A percentile compares a stretch with the other conserved stretches of the same genome.
These are phyloP conservation scores for Platerodrilus igneus DNA, from an alignment of 2,888 invertebrate species.

Conservation along the genomic window DNA sequence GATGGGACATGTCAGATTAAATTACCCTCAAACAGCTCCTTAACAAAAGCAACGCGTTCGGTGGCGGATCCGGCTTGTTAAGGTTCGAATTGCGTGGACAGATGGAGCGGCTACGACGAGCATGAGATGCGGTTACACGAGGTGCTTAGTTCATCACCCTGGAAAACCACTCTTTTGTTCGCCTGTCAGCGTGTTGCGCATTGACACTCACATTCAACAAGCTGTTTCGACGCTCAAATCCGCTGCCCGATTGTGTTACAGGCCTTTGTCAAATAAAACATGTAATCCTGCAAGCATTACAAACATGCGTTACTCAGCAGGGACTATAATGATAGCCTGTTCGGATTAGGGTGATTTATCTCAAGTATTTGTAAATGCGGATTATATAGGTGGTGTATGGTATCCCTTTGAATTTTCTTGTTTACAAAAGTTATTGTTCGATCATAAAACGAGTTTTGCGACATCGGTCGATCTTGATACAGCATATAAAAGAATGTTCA, in stretches of 20 bases:
- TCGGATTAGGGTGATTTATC: constrained; percentile 45
- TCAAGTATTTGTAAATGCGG: constrained; percentile 46
- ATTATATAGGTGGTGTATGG: constrained; percentile 34
- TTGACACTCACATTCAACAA: constrained; percentile 45
- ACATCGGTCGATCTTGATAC: no score
- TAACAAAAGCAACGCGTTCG: constrained; percentile 32
- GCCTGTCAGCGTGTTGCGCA: constrained; percentile 45
- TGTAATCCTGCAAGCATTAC: constrained; percentile 46
- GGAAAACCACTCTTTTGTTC: constrained; percentile 48
- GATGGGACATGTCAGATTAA: constrained; percentile 28
- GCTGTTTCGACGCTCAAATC: constrained; percentile 37
- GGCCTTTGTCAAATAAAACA: constrained; percentile 41
- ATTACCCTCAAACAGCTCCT: constrained; percentile 25
- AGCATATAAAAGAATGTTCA: no score
- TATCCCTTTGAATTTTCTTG: constrained; percentile 34
- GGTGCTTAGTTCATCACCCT: constrained; percentile 47
- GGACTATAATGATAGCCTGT: constrained; percentile 39
- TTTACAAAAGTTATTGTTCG: constrained; percentile 33
- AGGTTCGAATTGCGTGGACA: constrained; percentile 29
- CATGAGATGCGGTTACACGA: constrained; percentile 43
- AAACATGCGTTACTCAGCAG: constrained; percentile 37
- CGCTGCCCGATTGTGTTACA: constrained; percentile 36
- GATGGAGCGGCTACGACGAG: constrained; percentile 31
- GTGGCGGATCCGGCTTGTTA: constrained; percentile 33
- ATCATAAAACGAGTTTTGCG: constrained; percentile 25